Evolutionary conservation across 2,797 vertebrate species (phyloP).

Genomic region (Forpus xanthops): DNA sequence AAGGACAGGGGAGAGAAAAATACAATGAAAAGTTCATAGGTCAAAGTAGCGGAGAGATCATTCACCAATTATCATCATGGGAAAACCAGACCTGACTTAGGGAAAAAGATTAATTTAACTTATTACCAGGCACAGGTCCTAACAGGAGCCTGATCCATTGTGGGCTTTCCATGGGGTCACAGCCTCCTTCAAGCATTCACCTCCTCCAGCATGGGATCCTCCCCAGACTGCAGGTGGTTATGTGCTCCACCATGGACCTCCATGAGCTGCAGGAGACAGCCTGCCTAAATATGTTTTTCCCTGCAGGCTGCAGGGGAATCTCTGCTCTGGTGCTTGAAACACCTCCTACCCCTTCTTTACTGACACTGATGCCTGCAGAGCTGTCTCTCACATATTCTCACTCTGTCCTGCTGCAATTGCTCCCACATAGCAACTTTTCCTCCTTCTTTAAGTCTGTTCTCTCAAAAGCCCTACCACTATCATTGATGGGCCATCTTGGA

Average conservation of each 20-base stretch:
- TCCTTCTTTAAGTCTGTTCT: background rate
- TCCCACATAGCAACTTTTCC: background rate
- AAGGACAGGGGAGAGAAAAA: background rate
- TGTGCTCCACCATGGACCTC: background rate
- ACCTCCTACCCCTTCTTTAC: background rate
- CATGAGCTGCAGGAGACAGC: background rate
- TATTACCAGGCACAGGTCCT: background rate
- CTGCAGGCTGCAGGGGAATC: background rate
- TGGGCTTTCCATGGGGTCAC: background rate
- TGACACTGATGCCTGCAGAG: background rate
- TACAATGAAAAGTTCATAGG: background rate
- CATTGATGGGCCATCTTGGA: background rate
- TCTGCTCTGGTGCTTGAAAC: background rate
- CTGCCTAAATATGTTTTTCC: background rate
- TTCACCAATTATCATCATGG: rapidly evolving
- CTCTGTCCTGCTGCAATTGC: background rate
- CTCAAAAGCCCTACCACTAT: background rate
- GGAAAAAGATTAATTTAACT: background rate
- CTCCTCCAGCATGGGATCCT: background rate
- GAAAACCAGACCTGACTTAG: background rate
- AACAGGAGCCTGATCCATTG: background rate
- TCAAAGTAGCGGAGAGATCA: background rate
- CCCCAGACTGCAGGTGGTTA: background rate
- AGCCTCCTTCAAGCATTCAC: background rate
- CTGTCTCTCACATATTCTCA: background rate